phyloP scores from a whole-genome alignment of 1,140 invertebrate genomes.

The Hyphantria cunea region DNA sequence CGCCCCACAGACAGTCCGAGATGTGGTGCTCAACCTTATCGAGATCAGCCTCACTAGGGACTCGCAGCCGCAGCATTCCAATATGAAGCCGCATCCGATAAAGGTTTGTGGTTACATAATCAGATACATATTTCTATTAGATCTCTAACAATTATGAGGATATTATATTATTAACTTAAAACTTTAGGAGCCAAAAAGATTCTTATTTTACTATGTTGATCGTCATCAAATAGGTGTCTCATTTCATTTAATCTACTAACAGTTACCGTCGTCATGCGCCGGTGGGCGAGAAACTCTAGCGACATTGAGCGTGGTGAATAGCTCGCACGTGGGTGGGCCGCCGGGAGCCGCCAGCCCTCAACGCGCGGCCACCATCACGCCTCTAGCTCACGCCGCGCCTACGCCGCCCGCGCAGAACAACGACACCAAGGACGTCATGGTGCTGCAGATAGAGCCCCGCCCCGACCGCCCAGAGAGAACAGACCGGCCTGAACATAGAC shows the following conservation, averaged over 20 bases:
- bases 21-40: slow-evolving; percentile 89
- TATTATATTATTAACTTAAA: too few relatives aligned
- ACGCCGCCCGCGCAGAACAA: slow-evolving; percentile 16
- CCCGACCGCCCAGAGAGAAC: slow-evolving; percentile 37
- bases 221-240: too few relatives aligned
- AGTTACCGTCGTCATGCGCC: slow-evolving; percentile 34
- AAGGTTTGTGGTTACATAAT: slow-evolving; percentile 27
- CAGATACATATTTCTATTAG: too few relatives aligned
- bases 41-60: slow-evolving; percentile 88
- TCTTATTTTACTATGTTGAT: too few relatives aligned
- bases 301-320: slow-evolving; percentile 86
- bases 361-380: slow-evolving; percentile 86
- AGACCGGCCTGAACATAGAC: slow-evolving; percentile 81
- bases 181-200: too few relatives aligned
- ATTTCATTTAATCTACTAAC: neutral
- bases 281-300: slow-evolving; percentile 79
- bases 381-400: slow-evolving; percentile 76
- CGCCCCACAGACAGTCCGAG: slow-evolving; percentile 86
- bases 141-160: too few relatives aligned
- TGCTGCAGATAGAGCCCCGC: slow-evolving; percentile 21
- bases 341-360: slow-evolving; percentile 64
- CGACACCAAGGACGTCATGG: slow-evolving; percentile 33
- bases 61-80: slow-evolving; percentile 67
- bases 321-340: slow-evolving; percentile 56
- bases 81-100: slow-evolving; percentile 37